Conservation (phyloP, 2,797 vertebrate species). For the Nannoperca obscura region DNA sequence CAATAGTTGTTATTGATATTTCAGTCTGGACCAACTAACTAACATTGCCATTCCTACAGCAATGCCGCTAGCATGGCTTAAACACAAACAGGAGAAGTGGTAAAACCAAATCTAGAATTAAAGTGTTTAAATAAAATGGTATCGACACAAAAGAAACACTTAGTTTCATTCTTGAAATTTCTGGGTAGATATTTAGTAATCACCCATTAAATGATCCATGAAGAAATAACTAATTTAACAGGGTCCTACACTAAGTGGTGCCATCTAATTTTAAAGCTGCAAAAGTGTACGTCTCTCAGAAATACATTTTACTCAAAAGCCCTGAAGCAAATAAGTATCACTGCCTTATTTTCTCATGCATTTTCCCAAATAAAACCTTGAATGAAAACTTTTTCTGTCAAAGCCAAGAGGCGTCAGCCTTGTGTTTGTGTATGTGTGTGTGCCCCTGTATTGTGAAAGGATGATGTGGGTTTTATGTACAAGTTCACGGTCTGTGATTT, state of each 20-base stretch:
- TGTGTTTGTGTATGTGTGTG: conserved; percentile 21
- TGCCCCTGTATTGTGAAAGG: conserved; percentile 49
- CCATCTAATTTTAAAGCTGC: conserved; percentile 26
- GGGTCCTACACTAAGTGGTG: conserved; percentile 3
- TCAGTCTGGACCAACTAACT: not conserved
- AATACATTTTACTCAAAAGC: conserved; percentile 37
- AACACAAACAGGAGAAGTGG: not conserved
- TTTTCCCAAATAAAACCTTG: conserved; percentile 35
- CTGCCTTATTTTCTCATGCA: conserved; percentile 40
- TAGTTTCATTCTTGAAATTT: not conserved
- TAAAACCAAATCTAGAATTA: not conserved
- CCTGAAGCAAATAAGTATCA: conserved; percentile 36
- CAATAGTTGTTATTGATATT: not conserved
- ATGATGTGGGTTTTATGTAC: conserved; percentile 65
- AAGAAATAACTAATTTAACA: conserved; percentile 20
- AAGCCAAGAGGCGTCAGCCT: not conserved
- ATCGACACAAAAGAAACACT: not conserved
- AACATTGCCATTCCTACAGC: not conserved
- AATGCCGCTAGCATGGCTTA: not conserved
- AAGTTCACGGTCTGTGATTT: conserved; percentile 72
- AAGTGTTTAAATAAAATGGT: conserved; percentile 1
- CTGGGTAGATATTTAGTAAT: not conserved
- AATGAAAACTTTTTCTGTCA: conserved; percentile 35
- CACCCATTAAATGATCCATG: conserved; percentile 16
- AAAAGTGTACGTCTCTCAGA: conserved; percentile 26